Evolutionary conservation across 2,797 vertebrate species (phyloP).

Genomic region (Lutjanus argentimaculatus): DNA sequence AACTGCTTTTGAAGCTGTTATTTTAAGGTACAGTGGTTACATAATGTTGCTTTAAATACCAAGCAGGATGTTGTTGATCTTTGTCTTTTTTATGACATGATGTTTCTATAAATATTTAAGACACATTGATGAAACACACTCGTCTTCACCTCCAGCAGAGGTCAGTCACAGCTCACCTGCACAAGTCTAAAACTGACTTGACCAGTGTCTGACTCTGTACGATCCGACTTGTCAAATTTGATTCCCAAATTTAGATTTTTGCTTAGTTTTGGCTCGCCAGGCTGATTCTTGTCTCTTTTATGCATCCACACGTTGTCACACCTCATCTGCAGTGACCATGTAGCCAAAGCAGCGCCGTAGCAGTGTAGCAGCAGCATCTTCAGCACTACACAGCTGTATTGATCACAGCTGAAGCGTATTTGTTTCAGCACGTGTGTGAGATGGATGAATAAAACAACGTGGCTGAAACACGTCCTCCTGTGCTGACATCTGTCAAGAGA

Average conservation of each 20-base stretch:
- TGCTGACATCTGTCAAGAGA: no score
- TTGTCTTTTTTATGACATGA: background rate
- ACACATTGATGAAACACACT: background rate
- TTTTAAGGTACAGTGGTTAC: no score
- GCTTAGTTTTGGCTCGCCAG: background rate
- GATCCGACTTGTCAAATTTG: background rate
- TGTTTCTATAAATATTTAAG: background rate
- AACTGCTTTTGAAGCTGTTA: no score
- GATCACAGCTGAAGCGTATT: background rate
- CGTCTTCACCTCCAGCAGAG: background rate
- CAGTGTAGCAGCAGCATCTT: background rate
- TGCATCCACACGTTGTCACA: background rate
- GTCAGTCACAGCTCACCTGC: conserved; percentile 4
- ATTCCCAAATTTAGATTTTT: background rate
- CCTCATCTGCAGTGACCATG: no score
- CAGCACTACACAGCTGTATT: background rate
- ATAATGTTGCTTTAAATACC: background rate
- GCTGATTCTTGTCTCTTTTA: background rate
- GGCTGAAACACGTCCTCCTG: background rate
- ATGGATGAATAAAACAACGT: no score
- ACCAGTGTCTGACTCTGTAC: background rate
- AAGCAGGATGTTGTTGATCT: background rate
- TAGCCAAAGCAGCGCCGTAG: no score
- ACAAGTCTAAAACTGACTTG: background rate
- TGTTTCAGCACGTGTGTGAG: background rate